Evolutionary conservation across 2,113 vertebrate species (phyloP).

Genomic region (Dasypus novemcinctus): DNA sequence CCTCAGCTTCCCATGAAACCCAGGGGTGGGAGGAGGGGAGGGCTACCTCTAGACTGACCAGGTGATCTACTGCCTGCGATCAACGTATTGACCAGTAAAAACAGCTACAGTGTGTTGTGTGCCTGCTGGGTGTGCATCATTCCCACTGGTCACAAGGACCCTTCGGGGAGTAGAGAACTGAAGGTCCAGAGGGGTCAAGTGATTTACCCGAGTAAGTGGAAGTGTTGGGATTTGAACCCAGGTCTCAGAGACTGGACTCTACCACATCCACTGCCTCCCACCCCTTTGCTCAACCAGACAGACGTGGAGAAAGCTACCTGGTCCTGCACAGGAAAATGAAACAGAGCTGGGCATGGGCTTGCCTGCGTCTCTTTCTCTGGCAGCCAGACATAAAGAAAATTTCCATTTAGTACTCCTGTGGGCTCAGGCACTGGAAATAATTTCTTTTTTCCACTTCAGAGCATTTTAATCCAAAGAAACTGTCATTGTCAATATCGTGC

Average conservation of each 20-base stretch:
- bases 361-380: not conserved
- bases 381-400: not conserved
- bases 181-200: not conserved
- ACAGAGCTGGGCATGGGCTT: fast-evolving
- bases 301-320: not conserved
- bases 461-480: constrained; percentile 49
- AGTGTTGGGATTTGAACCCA: not conserved
- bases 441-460: constrained; percentile 65
- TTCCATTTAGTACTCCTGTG: not conserved
- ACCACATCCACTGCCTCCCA: not conserved
- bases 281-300: not conserved
- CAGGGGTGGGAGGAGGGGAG: fast-evolving
- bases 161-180: fast-evolving
- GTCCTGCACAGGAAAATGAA: not conserved
- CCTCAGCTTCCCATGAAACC: not conserved
- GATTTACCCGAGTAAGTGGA: not conserved
- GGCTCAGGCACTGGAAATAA: constrained; percentile 8
- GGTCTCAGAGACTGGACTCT: not conserved
- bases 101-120: fast-evolving
- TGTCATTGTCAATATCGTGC: constrained; percentile 3
- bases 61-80: not conserved
- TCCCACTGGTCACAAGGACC: not conserved
- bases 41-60: not conserved
- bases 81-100: too few relatives aligned
- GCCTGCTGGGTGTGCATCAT: fast-evolving